phyloP scores from a whole-genome alignment of 2,797 vertebrate genomes.

The Acridotheres tristis region DNA sequence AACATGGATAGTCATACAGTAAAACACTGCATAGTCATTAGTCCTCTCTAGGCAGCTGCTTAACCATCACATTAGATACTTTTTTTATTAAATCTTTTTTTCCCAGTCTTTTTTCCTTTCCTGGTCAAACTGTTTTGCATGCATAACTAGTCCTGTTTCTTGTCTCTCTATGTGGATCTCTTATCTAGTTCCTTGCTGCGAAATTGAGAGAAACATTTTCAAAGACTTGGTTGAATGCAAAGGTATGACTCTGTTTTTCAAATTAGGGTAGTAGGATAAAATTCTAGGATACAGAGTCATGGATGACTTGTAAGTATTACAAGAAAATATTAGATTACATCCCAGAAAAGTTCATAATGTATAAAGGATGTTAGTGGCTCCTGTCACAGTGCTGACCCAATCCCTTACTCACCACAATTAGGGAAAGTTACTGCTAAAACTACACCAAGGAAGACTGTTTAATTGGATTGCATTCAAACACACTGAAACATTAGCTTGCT shows the following conservation, averaged over 20 bases:
- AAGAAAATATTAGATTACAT: not conserved
- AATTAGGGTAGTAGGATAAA: not conserved
- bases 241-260: not conserved
- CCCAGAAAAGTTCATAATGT: accelerated
- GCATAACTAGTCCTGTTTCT: not conserved
- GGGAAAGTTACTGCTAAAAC: not conserved
- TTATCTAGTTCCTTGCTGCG: not conserved
- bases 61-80: not conserved
- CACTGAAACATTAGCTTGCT: not conserved
- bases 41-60: not conserved
- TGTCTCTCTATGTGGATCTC: not conserved
- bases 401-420: accelerated
- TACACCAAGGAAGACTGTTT: not conserved
- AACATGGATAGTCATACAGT: not conserved
- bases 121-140: not conserved
- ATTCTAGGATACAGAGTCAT: not conserved
- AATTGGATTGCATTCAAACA: not conserved
- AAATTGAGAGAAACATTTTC: not conserved
- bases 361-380: not conserved
- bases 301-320: not conserved
- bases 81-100: not conserved
- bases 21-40: not conserved
- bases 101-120: not conserved
- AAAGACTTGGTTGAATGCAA: not conserved
- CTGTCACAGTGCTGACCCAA: not conserved